Percentiles rank a stretch among this genome's conserved stretches.
Evolutionary conservation across 2,113 vertebrate species (phyloP).

Genomic region (Chroicocephalus ridibundus): DNA sequence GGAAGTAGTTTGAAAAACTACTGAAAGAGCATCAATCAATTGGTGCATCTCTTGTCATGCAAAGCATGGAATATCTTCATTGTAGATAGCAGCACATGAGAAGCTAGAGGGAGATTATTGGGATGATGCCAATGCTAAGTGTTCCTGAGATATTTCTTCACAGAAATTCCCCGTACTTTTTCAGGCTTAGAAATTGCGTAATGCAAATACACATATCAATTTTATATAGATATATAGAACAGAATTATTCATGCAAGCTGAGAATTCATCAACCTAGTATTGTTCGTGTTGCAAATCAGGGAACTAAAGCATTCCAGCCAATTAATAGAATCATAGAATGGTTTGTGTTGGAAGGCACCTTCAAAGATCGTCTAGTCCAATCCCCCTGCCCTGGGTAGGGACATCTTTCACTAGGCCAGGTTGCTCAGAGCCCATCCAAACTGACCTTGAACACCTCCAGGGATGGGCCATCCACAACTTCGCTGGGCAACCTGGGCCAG

Average conservation of each 20-base stretch:
- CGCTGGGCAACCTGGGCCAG: not conserved
- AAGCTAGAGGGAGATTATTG: not conserved
- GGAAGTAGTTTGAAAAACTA: not conserved
- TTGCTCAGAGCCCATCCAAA: not conserved
- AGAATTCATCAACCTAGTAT: not conserved
- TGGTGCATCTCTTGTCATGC: not conserved
- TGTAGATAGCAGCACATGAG: not conserved
- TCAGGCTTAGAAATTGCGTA: not conserved
- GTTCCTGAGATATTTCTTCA: not conserved
- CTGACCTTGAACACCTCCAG: accelerated
- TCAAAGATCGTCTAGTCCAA: not conserved
- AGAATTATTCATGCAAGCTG: not conserved
- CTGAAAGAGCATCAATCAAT: not conserved
- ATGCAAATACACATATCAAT: not conserved
- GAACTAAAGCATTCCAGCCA: not conserved
- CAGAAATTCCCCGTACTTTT: not conserved
- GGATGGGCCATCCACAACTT: not conserved
- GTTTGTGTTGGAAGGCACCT: not conserved
- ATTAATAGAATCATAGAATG: not conserved
- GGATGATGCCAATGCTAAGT: not conserved
- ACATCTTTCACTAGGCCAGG: not conserved
- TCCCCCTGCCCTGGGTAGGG: not conserved
- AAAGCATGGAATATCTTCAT: not conserved
- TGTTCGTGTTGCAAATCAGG: not conserved
- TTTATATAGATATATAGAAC: not conserved